Percentiles rank a stretch among this genome's conserved stretches.
phyloP scores from a whole-genome alignment of 2,797 vertebrate species.

The Muraenolepis orangiensis region DNA sequence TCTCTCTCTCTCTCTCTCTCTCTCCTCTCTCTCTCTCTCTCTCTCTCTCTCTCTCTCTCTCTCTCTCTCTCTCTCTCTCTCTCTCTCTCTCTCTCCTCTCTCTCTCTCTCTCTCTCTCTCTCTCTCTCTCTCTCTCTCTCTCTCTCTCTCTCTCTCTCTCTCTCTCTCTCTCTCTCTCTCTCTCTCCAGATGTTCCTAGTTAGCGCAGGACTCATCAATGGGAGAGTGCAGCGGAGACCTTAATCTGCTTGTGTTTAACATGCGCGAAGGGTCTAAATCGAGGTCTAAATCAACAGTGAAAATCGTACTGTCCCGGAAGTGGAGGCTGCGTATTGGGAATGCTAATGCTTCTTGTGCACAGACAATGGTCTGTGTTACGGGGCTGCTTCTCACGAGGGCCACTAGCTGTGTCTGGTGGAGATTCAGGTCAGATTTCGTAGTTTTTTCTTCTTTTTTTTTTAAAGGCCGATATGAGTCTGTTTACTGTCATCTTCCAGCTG shows the following conservation, averaged over 20 bases:
- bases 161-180: no score
- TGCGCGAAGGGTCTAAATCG: conserved; percentile 29
- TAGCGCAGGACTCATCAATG: conserved; percentile 41
- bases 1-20: not conserved
- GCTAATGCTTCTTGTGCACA: not conserved
- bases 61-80: not conserved
- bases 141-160: no score
- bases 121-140: no score
- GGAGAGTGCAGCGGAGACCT: conserved; percentile 21
- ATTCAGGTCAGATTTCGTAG: not conserved
- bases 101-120: no score
- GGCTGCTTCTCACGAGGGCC: not conserved
- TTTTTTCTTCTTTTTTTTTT: not conserved
- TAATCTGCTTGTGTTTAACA: conserved; percentile 46
- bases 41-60: not conserved
- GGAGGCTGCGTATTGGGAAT: conserved; percentile 22
- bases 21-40: not conserved
- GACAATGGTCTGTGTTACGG: not conserved
- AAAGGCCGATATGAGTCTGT: not conserved
- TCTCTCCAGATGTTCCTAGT: conserved; percentile 53
- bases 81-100: not conserved
- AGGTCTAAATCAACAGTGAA: not conserved
- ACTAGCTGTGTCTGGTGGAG: not conserved
- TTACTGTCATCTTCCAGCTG: not conserved
- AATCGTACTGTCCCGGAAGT: conserved; percentile 41